Evolutionary conservation across 2,888 invertebrate species (phyloP), one percentile per base, ranked within the genome.

Genomic region (Crepidodera aurea): DNA sequence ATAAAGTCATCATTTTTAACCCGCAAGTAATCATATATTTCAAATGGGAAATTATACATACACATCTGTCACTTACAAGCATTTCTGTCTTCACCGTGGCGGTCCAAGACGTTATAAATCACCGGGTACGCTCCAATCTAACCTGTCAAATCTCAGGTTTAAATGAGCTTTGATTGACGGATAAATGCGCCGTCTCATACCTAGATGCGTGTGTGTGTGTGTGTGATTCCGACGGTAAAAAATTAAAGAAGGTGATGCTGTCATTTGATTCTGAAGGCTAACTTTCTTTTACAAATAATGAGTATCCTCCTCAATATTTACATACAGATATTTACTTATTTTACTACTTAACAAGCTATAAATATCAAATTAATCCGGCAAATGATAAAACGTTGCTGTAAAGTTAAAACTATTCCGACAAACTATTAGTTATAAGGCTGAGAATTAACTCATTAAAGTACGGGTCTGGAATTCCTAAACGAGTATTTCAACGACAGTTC

Each of bases 151-250:
- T 77, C 77, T 74, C 69, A 68, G 70, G 73, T 74, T 76, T 78
- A 81, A 81, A 80, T 79, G 79, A 81, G 78, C 72, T 73, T 71
- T 81, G 81, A 81, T 81, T 81, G 81, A 81, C 81, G 76, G 73
- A 67, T 77, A 78, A 79, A 79, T 77, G 71, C 74, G 73, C 73
- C 73, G 71, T 74, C 75, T 75, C 74, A 73, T 73, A 73, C 63
- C 64, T 57, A 22, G 50, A 53, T 37, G 48, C 50, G 40, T 40
- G 51, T 29, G 39, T 53, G 32, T 32, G 50, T 58, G 16, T 48
- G 32, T 19, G 15, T 16, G 18, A 22, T 6, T 22, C 22, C 22
- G 22, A 4, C 22, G 22, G 22, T 22, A 15, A 48, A 48, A 48
- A 48, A 27, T 27, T 48, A 13, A 15, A 25, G 46, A 27, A 48